These are phyloP conservation scores for Temnothorax rugatulus DNA, from an alignment of 2,888 invertebrate genomes.

Conservation along the genomic window DNA sequence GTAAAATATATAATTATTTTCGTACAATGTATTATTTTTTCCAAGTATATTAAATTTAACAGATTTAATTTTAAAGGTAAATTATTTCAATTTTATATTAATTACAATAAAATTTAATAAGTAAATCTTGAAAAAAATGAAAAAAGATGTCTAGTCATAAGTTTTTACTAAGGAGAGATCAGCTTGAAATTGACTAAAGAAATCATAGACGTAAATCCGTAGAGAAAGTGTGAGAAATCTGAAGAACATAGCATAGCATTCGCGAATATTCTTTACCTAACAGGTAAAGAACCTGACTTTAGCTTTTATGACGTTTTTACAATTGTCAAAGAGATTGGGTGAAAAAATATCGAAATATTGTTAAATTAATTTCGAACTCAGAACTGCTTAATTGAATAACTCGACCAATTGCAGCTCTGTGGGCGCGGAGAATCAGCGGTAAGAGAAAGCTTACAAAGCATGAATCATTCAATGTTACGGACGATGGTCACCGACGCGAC, in stretches of 20 bases:
- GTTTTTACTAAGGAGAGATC: constrained; percentile 10
- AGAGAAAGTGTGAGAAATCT: constrained; percentile 38
- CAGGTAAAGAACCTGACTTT: too few species aligned
- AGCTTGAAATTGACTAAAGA: neutral
- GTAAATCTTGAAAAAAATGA: neutral
- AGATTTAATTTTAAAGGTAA: neutral
- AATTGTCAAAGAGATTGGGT: neutral
- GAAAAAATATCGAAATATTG: neutral
- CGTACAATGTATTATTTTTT: neutral
- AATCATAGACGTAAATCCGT: neutral
- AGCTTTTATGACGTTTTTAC: neutral
- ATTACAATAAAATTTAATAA: neutral
- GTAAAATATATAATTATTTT: constrained; percentile 5
- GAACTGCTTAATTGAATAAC: neutral
- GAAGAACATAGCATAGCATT: neutral
- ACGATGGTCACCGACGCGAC: constrained; percentile 48
- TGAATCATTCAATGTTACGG: constrained; percentile 48
- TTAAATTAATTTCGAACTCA: neutral
- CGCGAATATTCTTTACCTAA: neutral
- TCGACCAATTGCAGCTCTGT: neutral
- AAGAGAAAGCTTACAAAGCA: constrained; percentile 75
- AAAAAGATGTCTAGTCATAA: neutral
- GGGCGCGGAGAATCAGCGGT: constrained; percentile 63
- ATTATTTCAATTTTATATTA: constrained; percentile 4
- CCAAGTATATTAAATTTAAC: neutral